Percentiles rank a stretch among this genome's conserved stretches.
phyloP scores from a whole-genome alignment of 2,113 vertebrate species.

The Odocoileus virginianus region DNA sequence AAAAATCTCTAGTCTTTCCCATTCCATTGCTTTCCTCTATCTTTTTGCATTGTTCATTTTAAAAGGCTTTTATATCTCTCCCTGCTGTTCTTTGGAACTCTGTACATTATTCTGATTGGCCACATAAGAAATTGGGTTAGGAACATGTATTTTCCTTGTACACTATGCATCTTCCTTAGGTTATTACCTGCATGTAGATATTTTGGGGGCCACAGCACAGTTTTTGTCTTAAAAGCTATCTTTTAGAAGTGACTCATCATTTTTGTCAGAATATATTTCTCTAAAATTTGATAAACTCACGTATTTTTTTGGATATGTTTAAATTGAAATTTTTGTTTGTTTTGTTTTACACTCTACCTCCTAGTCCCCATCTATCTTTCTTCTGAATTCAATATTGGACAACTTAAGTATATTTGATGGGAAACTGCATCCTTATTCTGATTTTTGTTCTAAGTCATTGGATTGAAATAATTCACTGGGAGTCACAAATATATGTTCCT shows the following conservation, averaged over 20 bases:
- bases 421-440: not conserved
- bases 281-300: not conserved
- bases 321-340: not conserved
- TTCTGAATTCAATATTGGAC: not conserved
- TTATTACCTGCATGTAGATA: not conserved
- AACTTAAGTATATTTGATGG: not conserved
- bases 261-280: not conserved
- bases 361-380: not conserved
- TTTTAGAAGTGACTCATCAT: not conserved
- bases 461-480: not conserved
- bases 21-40: not conserved
- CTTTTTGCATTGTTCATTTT: not conserved
- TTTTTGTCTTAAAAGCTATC: not conserved
- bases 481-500: not conserved
- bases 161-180: not conserved
- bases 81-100: not conserved
- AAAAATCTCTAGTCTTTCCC: not conserved
- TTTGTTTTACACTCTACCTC: not conserved
- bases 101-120: not conserved
- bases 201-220: not conserved
- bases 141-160: not conserved
- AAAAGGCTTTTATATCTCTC: not conserved
- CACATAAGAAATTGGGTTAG: not conserved
- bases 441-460: not conserved
- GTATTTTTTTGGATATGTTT: not conserved